These are phyloP conservation scores for Xylota segnis DNA, from an alignment of 2,888 invertebrate species.

Conservation along the genomic window DNA sequence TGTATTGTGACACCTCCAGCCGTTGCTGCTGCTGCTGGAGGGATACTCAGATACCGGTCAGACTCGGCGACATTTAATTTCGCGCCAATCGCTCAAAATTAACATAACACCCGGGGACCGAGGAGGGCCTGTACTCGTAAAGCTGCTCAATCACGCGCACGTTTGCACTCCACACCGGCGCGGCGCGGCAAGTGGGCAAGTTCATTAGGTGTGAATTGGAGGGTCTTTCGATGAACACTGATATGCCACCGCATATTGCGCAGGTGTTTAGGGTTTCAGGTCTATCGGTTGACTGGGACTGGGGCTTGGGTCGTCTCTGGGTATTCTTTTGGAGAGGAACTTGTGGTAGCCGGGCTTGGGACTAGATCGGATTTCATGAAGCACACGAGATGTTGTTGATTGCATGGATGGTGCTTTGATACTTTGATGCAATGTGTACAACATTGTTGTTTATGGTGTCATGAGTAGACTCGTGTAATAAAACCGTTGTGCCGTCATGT, in stretches of 20 bases:
- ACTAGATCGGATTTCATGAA: conserved; percentile 41
- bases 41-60: conserved; percentile 22
- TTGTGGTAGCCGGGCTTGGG: conserved; percentile 13
- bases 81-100: conserved; percentile 67
- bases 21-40: conserved; percentile 18
- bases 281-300: background rate
- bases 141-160: conserved; percentile 33
- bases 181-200: conserved; percentile 22
- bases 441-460: conserved; percentile 6
- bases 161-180: conserved; percentile 3
- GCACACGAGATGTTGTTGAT: conserved; percentile 34
- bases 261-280: conserved; percentile 50
- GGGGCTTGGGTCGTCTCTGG: background rate
- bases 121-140: background rate
- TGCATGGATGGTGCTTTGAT: conserved; percentile 19
- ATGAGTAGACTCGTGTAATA: background rate
- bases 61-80: conserved; percentile 62
- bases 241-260: conserved; percentile 17
- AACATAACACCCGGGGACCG: conserved; percentile 11
- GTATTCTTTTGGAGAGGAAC: background rate
- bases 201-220: conserved; percentile 14
- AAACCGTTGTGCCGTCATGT: background rate
- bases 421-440: conserved; percentile 7
- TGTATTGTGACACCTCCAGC: conserved; percentile 54
- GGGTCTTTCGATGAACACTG: conserved; percentile 18